Conservation (phyloP, 2,888 invertebrate species). For the Tachina fera region DNA sequence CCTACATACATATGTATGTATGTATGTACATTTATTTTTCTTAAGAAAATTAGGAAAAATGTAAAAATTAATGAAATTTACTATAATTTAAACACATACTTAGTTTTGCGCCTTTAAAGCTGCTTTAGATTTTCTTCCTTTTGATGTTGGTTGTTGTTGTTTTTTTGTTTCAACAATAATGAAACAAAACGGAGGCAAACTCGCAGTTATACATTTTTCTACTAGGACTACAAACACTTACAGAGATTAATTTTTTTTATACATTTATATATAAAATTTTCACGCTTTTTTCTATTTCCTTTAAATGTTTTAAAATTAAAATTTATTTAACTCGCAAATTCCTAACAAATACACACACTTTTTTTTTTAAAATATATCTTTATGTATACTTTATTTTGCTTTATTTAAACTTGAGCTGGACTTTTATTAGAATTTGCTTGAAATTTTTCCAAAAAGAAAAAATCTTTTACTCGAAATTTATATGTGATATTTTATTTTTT, state of each 20-base stretch:
- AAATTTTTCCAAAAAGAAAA: neutral
- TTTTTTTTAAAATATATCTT: neutral
- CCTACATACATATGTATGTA: constrained; percentile 28
- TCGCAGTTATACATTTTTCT: neutral
- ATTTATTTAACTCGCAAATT: neutral
- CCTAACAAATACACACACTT: constrained; percentile 15
- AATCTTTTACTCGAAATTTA: neutral
- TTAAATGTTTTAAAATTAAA: constrained; percentile 7
- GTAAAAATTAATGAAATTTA: neutral
- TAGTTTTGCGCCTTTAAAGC: constrained; percentile 63
- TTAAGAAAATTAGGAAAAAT: neutral
- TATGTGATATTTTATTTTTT: neutral
- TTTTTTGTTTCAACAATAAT: too few species aligned
- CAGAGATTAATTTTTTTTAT: constrained; percentile 4
- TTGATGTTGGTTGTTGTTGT: constrained; percentile 12
- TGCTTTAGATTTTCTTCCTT: constrained; percentile 12
- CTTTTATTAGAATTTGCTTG: neutral
- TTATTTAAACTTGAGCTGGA: neutral
- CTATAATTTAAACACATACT: constrained; percentile 18
- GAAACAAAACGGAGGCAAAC: constrained; percentile 2
- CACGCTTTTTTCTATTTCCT: constrained; percentile 1
- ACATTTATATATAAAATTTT: neutral
- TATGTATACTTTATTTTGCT: neutral
- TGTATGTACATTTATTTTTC: constrained; percentile 2
- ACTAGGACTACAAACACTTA: neutral